Evolutionary conservation across 2,797 vertebrate species (phyloP).

Genomic region (Mormyrops boulengeri): DNA sequence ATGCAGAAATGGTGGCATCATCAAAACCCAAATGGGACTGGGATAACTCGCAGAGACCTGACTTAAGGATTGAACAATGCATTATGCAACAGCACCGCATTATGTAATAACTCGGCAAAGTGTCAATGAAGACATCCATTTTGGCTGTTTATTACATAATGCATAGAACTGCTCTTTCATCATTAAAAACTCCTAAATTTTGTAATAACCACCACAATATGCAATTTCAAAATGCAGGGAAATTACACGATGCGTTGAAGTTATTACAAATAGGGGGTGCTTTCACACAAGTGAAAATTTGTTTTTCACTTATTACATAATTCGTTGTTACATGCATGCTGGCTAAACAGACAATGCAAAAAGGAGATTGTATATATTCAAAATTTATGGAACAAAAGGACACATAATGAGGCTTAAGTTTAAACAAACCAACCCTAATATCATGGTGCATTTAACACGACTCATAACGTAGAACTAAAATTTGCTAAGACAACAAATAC

Average conservation of each 20-base stretch:
- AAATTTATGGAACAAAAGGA: background rate
- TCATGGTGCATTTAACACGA: background rate
- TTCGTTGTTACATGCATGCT: background rate
- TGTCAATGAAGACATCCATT: no score
- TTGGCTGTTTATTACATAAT: no score
- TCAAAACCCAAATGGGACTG: background rate
- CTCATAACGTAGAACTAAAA: background rate
- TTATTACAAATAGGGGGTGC: background rate
- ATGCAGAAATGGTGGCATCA: background rate
- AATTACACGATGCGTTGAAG: background rate
- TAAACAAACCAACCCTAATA: background rate
- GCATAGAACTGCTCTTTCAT: background rate
- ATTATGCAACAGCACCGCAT: background rate
- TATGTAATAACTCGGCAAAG: background rate
- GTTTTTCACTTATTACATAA: no score
- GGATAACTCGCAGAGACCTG: conserved; percentile 10
- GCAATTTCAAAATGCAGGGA: background rate
- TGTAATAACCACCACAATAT: background rate
- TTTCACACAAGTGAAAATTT: background rate
- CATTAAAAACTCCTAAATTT: background rate
- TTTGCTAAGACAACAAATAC: background rate
- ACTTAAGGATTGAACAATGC: background rate
- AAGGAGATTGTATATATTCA: background rate
- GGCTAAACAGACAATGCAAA: background rate
- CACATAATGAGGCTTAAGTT: background rate